Base-by-base conservation (phyloP, 2,888 invertebrate genomes). In the Choreutis nemorana region DNA sequence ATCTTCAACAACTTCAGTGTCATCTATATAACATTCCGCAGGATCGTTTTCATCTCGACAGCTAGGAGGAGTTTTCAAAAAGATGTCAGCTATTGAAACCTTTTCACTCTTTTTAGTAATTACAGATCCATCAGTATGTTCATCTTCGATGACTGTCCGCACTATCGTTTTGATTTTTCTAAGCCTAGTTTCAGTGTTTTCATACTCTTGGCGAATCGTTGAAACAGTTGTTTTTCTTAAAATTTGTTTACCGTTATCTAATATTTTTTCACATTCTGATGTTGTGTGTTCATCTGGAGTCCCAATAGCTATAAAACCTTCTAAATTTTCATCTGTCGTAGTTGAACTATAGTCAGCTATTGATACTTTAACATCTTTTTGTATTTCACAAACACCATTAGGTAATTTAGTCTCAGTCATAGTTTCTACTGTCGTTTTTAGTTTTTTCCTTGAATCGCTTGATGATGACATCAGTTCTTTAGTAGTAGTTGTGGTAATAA, bases 81-180 rank as follows among this genome's bases (percentile, higher is more conserved):
- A 48, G 26, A 65, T 46, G 36, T 79, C 77, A 28, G 63, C 57
- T 22, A 78, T 59, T 5, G 72, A 71, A 14, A 70, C 55, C 39
- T 73, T 79, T 50, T 73, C 72, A 41, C 61, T 73, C 30, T 60
- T 72, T 35, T 71, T 72, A 1, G 64, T 68, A 25, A 67, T 47
- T 1, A 73, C 48, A n/a, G 70, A 62, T 2, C 75, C 72, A 48
- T 78, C 68, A 3, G 72, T 72, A 37, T 62, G 45, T 51, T 70
- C 64, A 40, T 80, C 73, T 55, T 72, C 72, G 30, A 52, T 55
- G 2, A 59, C 34, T 10, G 63, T 66, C 38, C 48, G 61, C 4
- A 66, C 48, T 2, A 49, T 54, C 4, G 68, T 73, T 48, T 68
- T 77, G 3, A 71, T 54, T 58, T 75, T 78, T 34, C 50, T 65